phyloP scores from a whole-genome alignment of 2,888 invertebrate genomes.

The Entomobrya proxima region DNA sequence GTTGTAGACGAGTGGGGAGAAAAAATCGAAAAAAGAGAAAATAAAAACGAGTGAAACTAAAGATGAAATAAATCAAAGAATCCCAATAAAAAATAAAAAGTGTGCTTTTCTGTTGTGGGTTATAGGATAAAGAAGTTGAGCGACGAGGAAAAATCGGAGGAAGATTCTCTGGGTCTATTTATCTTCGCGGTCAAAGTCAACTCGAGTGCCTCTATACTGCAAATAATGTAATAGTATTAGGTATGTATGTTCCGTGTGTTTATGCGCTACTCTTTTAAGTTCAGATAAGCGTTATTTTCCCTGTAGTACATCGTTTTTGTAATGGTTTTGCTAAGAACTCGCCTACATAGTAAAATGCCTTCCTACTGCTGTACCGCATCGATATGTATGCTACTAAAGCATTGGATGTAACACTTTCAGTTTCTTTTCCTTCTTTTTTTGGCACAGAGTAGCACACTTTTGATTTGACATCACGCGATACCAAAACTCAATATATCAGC shows the following conservation, averaged over 20 bases:
- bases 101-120: conserved; percentile 6
- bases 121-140: background rate
- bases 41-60: conserved; percentile 49
- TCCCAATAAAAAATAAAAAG: conserved; percentile 73
- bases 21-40: conserved; percentile 22
- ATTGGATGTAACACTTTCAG: conserved; percentile 16
- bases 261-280: background rate
- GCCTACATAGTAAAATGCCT: no score
- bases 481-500: conserved; percentile 32
- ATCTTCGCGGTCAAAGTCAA: conserved; percentile 70
- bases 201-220: conserved; percentile 24
- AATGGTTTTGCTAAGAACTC: background rate
- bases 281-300: no score
- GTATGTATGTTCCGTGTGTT: background rate
- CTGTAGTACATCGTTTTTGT: no score
- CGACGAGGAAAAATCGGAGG: conserved; percentile 54
- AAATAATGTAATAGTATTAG: background rate
- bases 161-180: conserved; percentile 70
- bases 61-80: conserved; percentile 73
- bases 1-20: conserved; percentile 12
- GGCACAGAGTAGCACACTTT: conserved; percentile 26
- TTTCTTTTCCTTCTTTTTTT: conserved; percentile 29
- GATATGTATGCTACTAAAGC: no score
- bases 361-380: no score
- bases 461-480: conserved; percentile 34